Conservation (phyloP, 2,888 invertebrate genomes). For the Morinoia aosen region DNA sequence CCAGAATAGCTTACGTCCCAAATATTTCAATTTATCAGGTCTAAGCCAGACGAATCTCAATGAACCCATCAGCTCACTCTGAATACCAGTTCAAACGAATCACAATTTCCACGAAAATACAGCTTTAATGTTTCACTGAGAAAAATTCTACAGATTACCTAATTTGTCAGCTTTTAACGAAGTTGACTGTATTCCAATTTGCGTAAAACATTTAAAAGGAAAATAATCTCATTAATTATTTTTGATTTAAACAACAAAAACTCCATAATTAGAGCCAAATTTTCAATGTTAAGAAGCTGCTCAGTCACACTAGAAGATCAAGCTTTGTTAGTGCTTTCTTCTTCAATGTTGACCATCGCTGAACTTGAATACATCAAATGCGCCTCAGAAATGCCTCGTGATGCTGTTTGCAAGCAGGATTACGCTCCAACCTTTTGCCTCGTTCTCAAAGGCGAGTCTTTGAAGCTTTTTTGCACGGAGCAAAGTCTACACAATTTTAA, state of each 20-base stretch:
- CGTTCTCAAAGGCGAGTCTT: not conserved
- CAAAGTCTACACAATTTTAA: not conserved
- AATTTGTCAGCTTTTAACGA: not conserved
- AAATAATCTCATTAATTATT: not conserved
- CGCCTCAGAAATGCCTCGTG: not conserved
- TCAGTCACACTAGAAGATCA: no score
- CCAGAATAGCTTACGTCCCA: no score
- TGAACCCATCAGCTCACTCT: not conserved
- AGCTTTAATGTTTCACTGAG: not conserved
- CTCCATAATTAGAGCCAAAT: not conserved
- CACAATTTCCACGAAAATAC: not conserved
- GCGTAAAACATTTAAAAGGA: not conserved
- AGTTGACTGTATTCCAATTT: no score
- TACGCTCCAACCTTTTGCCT: not conserved
- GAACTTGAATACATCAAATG: not conserved
- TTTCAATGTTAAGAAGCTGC: no score
- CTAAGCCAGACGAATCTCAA: no score
- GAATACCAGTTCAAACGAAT: not conserved
- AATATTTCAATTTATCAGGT: no score
- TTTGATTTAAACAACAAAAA: not conserved
- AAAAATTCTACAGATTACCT: not conserved
- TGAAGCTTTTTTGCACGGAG: not conserved
- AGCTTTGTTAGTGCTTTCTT: not conserved
- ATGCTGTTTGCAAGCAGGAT: not conserved
- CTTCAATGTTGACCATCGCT: not conserved